Conservation (phyloP, 1,140 invertebrate genomes). For the Drosophila auraria region DNA sequence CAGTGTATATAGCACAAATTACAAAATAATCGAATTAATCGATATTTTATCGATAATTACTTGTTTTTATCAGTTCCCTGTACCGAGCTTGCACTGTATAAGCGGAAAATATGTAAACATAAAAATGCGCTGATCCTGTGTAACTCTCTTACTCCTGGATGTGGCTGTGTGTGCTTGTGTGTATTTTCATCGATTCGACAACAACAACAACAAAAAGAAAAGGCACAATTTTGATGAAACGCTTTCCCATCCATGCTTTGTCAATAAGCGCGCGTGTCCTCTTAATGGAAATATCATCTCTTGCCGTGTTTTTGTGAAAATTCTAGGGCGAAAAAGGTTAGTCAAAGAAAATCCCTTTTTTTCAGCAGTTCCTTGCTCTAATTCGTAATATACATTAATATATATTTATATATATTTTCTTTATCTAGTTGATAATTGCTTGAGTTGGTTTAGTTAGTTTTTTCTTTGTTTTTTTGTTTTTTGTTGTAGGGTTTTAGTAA, state of each 20-base stretch:
- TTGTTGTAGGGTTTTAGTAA: slow-evolving; percentile 26
- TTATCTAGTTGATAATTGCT: slow-evolving; percentile 52
- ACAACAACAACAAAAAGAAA: slow-evolving; percentile 80
- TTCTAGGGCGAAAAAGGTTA: slow-evolving; percentile 25
- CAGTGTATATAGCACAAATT: background rate
- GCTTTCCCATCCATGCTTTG: slow-evolving; percentile 71
- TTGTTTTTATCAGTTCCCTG: background rate
- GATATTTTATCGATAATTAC: background rate
- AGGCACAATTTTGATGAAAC: slow-evolving; percentile 83
- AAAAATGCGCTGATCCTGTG: background rate
- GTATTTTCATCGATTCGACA: slow-evolving; percentile 58
- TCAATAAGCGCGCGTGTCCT: slow-evolving; percentile 27
- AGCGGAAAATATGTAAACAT: background rate
- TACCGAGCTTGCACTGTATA: background rate
- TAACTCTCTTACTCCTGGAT: background rate
- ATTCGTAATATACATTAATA: slow-evolving; percentile 25
- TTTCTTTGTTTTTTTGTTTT: slow-evolving; percentile 5
- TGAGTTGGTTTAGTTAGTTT: slow-evolving; percentile 43
- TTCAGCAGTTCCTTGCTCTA: slow-evolving; percentile 32
- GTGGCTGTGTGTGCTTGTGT: slow-evolving; percentile 3
- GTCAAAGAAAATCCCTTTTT: slow-evolving; percentile 31
- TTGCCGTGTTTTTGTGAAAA: slow-evolving; percentile 26
- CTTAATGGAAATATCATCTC: slow-evolving; percentile 29
- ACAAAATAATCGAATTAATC: background rate
- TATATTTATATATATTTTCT: slow-evolving; percentile 24